Conservation (phyloP, 2,797 vertebrate species). For the Mareca penelope region DNA sequence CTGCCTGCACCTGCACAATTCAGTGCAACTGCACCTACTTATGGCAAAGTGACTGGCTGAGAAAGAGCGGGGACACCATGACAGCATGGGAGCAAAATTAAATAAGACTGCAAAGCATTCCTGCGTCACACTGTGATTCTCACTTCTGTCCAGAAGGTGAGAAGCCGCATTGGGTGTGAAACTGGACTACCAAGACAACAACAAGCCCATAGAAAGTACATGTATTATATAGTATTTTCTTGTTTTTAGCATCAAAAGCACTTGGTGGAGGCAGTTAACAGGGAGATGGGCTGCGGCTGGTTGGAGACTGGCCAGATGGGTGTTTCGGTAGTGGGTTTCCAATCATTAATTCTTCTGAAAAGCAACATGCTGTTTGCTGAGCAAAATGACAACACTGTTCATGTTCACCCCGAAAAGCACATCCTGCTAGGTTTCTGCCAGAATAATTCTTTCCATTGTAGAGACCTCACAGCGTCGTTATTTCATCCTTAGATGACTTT, state of each 20-base stretch:
- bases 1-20: background rate
- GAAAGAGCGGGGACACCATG: background rate
- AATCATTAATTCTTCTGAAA: background rate
- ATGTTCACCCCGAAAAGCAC: background rate
- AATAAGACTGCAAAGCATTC: background rate
- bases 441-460: background rate
- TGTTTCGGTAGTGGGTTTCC: background rate
- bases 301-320: background rate
- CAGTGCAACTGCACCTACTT: background rate
- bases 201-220: accelerated
- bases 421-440: background rate
- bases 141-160: background rate
- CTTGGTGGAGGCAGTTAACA: background rate
- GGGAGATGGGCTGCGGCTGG: background rate
- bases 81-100: background rate
- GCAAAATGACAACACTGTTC: background rate
- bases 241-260: accelerated
- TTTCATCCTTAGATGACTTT: background rate
- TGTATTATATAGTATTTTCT: background rate
- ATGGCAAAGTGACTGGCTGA: background rate
- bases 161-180: background rate
- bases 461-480: background rate
- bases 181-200: background rate
- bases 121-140: background rate
- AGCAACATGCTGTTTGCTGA: background rate